Percentiles rank a stretch among this genome's conserved stretches.
Evolutionary conservation across 2,113 vertebrate species (phyloP).

Genomic region (Crotalus viridis): DNA sequence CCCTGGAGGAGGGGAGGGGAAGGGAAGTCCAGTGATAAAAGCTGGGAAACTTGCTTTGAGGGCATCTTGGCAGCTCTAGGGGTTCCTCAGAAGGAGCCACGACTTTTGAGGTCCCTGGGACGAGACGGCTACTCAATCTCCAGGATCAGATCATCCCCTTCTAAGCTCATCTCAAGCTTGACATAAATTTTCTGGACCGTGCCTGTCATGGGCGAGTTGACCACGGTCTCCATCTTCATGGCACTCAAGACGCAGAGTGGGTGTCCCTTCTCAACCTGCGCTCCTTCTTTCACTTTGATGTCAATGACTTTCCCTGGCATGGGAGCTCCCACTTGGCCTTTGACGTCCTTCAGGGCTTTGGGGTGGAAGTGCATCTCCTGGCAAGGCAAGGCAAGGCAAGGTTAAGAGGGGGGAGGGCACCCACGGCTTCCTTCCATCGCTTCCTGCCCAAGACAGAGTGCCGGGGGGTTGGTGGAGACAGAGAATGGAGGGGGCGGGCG

Average conservation of each 20-base stretch:
- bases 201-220: constrained; percentile 84
- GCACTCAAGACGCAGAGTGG: constrained; percentile 89
- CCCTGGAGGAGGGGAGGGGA: not conserved
- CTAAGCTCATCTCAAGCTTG: constrained; percentile 77
- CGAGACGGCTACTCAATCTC: constrained; percentile 76
- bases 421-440: not conserved
- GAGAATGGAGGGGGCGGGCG: not conserved
- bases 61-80: not conserved
- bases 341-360: constrained; percentile 88
- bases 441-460: not conserved
- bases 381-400: not conserved
- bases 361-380: constrained; percentile 96
- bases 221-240: constrained; percentile 96
- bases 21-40: not conserved
- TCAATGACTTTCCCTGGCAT: constrained; percentile 94
- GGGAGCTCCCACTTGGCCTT: constrained; percentile 90
- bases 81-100: not conserved
- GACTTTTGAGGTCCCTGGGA: constrained; percentile 64
- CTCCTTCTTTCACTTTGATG: constrained; percentile 79
- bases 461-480: not conserved
- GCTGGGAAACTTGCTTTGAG: not conserved
- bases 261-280: constrained; percentile 81
- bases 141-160: constrained; percentile 90
- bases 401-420: too few species aligned
- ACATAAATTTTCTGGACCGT: constrained; percentile 79